Evolutionary conservation across 2,797 vertebrate species (phyloP), one percentile per base, ranked within the genome.

Genomic region (Falco novaeseelandiae): DNA sequence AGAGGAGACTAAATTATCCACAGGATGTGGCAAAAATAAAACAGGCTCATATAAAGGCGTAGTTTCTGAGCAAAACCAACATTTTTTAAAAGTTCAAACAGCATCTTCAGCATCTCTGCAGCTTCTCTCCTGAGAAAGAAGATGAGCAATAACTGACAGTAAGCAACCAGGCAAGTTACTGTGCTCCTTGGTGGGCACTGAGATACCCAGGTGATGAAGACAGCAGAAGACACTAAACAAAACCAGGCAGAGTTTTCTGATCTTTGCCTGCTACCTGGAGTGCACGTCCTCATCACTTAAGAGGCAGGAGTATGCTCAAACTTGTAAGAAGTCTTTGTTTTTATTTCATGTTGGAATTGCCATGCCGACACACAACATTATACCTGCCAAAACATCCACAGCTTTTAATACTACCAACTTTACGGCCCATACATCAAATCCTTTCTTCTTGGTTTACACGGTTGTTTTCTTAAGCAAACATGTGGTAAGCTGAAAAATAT

Each of bases 371-470:
- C 36, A 63, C 70, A 77, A 49, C 66, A 34, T 42, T 14, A 23
- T 42, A 82, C 65, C 52, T 87, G 89, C 74, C 83, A 90, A 83
- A 90, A 87, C 69, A 95, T 46, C 73, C 81, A 51, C 48, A 54
- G 66, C 25, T 82, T 78, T 80, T 66, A 52, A 44, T 14, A 48
- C 30, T 87, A 77, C 62, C 81, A 89, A 34, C 30, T 84, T 88
- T 5, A 77, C 1, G 0, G 71, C 26, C 80, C 9, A 2, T 76
- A 59, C 26, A 80, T 85, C 86, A 92, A 73, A 38, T 13, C 18
- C 29, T 85, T 91, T 79, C 36, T 72, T 76, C 51, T 66, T 6
- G 2, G 34, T 88, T 94, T 72, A 59, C 40, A 29, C 16, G 27
- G 74, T 55, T 84, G 18, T 79, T 94, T 79, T 77, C 79, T 77